Conservation (phyloP, 2,113 vertebrate species). For the Thalassarche chlororhynchos region DNA sequence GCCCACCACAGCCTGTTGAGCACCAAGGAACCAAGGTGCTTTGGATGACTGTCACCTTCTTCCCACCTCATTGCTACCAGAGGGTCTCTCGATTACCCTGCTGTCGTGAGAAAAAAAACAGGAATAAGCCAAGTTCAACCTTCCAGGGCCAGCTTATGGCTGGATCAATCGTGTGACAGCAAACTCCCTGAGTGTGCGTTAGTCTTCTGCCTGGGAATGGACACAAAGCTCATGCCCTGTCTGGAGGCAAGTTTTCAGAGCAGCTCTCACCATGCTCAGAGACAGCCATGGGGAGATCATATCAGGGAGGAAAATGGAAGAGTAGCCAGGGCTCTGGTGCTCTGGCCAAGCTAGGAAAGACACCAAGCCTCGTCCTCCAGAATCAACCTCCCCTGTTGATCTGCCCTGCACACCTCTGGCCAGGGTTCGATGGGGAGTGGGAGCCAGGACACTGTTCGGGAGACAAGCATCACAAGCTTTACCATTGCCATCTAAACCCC, state of each 20-base stretch:
- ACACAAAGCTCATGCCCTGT: background rate
- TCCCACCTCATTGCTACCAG: background rate
- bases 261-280: background rate
- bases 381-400: background rate
- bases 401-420: background rate
- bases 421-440: rapidly evolving
- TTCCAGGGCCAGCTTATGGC: background rate
- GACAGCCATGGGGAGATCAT: rapidly evolving
- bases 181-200: background rate
- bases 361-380: background rate
- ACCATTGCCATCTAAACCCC: background rate
- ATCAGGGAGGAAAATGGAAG: too few species aligned
- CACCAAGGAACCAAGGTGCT: background rate
- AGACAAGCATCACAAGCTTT: background rate
- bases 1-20: background rate
- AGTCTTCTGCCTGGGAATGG: background rate
- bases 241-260: background rate
- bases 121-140: background rate
- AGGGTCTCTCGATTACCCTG: background rate
- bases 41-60: background rate
- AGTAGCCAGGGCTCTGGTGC: background rate
- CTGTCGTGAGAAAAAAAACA: background rate
- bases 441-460: background rate
- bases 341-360: background rate
- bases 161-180: background rate